A percentile compares a stretch with the other conserved stretches of the same genome.
Conservation (phyloP, 2,797 vertebrate genomes). For the Sitta carolinensis region DNA sequence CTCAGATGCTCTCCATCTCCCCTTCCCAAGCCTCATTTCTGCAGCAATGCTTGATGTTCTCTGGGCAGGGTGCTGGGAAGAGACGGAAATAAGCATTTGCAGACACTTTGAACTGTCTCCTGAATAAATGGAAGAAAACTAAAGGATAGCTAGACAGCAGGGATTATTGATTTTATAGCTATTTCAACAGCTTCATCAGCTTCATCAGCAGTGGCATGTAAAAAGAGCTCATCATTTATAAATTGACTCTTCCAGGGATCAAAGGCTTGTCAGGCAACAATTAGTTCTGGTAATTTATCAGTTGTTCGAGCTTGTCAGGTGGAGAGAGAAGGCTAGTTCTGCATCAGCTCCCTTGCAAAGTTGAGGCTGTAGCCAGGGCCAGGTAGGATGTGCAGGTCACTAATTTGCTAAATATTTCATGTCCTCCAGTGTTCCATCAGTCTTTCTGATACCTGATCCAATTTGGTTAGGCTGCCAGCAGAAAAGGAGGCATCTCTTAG, state of each 20-base stretch:
- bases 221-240: conserved; percentile 33
- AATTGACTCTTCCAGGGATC: conserved; percentile 27
- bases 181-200: conserved; percentile 7
- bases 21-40: neutral
- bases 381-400: neutral
- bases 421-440: neutral
- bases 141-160: neutral
- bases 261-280: conserved; percentile 16
- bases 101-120: conserved; percentile 6
- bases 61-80: neutral
- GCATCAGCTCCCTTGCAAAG: conserved; percentile 27
- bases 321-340: conserved; percentile 48
- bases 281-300: conserved; percentile 52
- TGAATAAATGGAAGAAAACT: conserved; percentile 15
- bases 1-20: neutral
- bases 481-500: conserved; percentile 24
- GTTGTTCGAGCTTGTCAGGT: conserved; percentile 42
- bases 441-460: neutral
- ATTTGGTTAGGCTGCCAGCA: neutral
- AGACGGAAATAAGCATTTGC: neutral
- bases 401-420: neutral
- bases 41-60: neutral
- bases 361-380: neutral
- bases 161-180: conserved; percentile 3
- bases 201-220: neutral